Evolutionary conservation across 2,888 invertebrate species (phyloP).

Genomic region (Pimpla rufipes): DNA sequence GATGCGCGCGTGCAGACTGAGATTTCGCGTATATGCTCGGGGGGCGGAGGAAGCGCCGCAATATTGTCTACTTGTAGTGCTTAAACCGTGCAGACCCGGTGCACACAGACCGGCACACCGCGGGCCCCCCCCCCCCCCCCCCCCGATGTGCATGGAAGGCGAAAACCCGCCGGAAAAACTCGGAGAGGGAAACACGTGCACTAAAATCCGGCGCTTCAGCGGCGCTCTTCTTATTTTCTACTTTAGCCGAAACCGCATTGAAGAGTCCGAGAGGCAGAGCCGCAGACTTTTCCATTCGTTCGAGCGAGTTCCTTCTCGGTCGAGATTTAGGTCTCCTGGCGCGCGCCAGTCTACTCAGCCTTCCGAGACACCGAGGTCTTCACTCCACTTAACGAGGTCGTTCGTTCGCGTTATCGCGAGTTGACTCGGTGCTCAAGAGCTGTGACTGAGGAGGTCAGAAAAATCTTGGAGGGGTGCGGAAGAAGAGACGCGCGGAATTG

Average conservation of each 20-base stretch:
- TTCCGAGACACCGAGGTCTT: conserved; percentile 17
- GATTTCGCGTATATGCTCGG: conserved; percentile 34
- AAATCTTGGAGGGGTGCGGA: not conserved
- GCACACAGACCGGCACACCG: too few species aligned
- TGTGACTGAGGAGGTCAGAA: not conserved
- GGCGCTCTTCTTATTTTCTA: conserved; percentile 64
- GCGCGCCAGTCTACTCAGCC: not conserved
- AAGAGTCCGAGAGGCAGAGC: conserved; percentile 32
- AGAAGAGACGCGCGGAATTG: conserved; percentile 8
- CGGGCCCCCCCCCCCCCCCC: too few species aligned
- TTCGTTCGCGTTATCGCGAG: conserved; percentile 49
- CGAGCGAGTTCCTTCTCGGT: not conserved
- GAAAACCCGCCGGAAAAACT: conserved; percentile 33
- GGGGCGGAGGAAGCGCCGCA: not conserved
- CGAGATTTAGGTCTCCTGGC: not conserved
- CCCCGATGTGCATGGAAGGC: not conserved
- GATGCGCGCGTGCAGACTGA: conserved; percentile 46
- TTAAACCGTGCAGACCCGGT: not conserved
- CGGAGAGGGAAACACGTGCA: conserved; percentile 17
- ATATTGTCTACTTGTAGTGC: conserved; percentile 17
- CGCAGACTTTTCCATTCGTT: conserved; percentile 6
- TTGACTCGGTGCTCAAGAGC: conserved; percentile 32
- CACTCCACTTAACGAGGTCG: conserved; percentile 21
- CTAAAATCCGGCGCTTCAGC: conserved; percentile 39
- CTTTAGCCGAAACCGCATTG: conserved; percentile 69